These are phyloP conservation scores for Noturus placidus DNA, from an alignment of 2,113 vertebrate species.

Conservation along the genomic window DNA sequence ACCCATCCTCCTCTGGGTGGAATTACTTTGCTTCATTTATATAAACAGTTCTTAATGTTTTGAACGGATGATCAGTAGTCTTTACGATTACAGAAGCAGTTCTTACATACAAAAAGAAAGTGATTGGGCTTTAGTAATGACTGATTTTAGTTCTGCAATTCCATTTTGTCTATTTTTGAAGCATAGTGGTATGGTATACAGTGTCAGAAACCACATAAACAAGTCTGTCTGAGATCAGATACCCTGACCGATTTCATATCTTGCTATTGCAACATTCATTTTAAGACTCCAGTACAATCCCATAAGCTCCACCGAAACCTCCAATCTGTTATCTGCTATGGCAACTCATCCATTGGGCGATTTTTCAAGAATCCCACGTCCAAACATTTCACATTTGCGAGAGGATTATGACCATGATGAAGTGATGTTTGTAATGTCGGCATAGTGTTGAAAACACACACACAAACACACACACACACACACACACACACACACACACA, in stretches of 20 bases:
- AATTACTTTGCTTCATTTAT: background rate
- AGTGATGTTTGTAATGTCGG: conserved; percentile 28
- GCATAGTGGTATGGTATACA: background rate
- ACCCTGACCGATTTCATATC: background rate
- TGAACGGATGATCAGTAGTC: background rate
- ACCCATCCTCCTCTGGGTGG: background rate
- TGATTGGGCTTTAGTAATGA: background rate
- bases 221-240: background rate
- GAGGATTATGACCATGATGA: conserved; percentile 44
- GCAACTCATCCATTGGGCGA: background rate
- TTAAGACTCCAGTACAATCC: background rate
- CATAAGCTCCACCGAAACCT: background rate
- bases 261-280: background rate
- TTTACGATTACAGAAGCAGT: background rate
- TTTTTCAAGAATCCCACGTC: conserved; percentile 3
- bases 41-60: background rate
- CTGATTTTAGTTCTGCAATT: background rate
- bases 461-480: conserved; percentile 25
- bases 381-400: conserved; percentile 27
- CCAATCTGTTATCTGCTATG: conserved; percentile 8
- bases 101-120: background rate
- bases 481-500: conserved; percentile 36
- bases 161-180: background rate
- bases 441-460: conserved; percentile 13
- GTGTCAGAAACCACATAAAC: background rate